Conservation (phyloP, 2,888 invertebrate species). For the Platypus cylindrus region DNA sequence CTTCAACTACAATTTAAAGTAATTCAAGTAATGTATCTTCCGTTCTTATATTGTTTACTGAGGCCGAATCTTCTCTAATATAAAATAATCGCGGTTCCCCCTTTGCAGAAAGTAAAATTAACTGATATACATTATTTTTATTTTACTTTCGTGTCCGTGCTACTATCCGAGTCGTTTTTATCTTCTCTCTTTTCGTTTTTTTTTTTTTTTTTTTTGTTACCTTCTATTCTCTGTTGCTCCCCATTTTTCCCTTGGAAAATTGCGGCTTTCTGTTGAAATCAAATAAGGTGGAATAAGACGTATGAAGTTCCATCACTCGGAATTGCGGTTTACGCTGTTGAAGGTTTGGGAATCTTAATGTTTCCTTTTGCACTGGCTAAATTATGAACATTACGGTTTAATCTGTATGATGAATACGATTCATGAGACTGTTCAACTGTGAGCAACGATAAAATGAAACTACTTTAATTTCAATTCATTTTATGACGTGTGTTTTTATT, state of each 20-base stretch:
- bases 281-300: slow-evolving; percentile 4
- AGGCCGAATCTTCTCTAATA: slow-evolving; percentile 24
- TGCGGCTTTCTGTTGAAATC: slow-evolving; percentile 2
- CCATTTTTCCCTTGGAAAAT: slow-evolving; percentile 1
- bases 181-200: slow-evolving; percentile 11
- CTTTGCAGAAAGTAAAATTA: slow-evolving; percentile 28
- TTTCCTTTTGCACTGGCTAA: too few relatives aligned
- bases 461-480: too few relatives aligned
- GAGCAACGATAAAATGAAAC: too few relatives aligned
- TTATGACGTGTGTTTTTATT: too few relatives aligned
- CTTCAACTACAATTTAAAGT: slow-evolving; percentile 9
- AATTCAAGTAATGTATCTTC: slow-evolving; percentile 22
- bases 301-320: slow-evolving; percentile 2
- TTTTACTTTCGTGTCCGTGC: slow-evolving; percentile 19
- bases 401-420: too few relatives aligned
- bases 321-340: background rate
- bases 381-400: too few relatives aligned
- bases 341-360: too few relatives aligned
- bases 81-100: slow-evolving; percentile 28
- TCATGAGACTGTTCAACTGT: too few relatives aligned
- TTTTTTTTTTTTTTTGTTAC: slow-evolving; percentile 2
- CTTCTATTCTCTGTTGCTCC: slow-evolving; percentile 3
- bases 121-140: slow-evolving; percentile 30
- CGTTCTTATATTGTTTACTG: slow-evolving; percentile 23
- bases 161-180: slow-evolving; percentile 6